Evolutionary conservation across 37 sponge, comb jelly and placozoan genomes (phyloP).

Genomic region (Amphimedon queenslandica): DNA sequence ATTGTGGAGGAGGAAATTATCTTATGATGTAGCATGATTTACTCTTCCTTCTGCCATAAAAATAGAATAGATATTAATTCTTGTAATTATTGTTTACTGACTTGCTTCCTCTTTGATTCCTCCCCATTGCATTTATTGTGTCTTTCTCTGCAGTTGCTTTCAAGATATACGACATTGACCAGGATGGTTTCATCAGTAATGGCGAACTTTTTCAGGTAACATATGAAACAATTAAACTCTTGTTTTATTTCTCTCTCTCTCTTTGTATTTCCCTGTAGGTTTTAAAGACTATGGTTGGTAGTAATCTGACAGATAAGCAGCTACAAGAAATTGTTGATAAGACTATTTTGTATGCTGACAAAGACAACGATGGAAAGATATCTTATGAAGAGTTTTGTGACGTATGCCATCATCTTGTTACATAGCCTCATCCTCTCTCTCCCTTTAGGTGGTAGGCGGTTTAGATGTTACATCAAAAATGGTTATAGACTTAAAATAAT

Average conservation of each 20-base stretch:
- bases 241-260: background rate
- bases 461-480: slow-evolving; percentile 75
- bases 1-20: too few relatives aligned
- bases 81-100: background rate
- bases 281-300: slow-evolving; percentile 99
- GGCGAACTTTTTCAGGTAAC: slow-evolving; percentile 94
- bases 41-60: too few relatives aligned
- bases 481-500: slow-evolving; percentile 50
- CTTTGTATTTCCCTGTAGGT: slow-evolving; percentile 30
- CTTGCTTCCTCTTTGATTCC: background rate
- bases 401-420: slow-evolving; percentile 39
- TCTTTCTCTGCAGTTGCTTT: slow-evolving; percentile 88
- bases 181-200: slow-evolving; percentile 97
- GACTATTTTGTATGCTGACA: slow-evolving; percentile 98
- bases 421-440: background rate
- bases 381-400: slow-evolving; percentile 92
- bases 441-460: slow-evolving; percentile 62
- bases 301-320: slow-evolving; percentile 95
- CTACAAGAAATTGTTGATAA: slow-evolving; percentile 99
- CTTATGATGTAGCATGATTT: too few relatives aligned
- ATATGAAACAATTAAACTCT: background rate
- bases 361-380: slow-evolving; percentile 98
- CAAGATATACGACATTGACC: slow-evolving; percentile 96
- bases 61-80: too few relatives aligned
- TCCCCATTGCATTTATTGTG: background rate